phyloP scores from a whole-genome alignment of 2,797 vertebrate species.

The Triplophysa bombifrons region DNA sequence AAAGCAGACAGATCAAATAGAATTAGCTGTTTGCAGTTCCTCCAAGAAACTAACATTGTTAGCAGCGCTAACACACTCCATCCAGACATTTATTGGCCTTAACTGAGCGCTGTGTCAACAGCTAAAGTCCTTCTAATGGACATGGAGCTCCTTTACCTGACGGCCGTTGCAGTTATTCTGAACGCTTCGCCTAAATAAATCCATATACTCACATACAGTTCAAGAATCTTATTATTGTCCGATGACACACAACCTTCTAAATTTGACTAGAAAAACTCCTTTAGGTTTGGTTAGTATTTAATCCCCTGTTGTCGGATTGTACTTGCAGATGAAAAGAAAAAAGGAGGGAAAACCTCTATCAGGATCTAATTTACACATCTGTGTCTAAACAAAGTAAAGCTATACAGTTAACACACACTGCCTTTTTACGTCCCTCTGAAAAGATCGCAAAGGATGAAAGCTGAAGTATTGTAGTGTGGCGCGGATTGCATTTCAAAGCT shows the following conservation, averaged over 20 bases:
- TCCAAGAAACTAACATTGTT: conserved; percentile 60
- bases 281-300: neutral
- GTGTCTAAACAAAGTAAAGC: conserved; percentile 16
- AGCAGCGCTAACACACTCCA: conserved; percentile 61
- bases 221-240: neutral
- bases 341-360: conserved; percentile 6
- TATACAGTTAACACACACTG: conserved; percentile 37
- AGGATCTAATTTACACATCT: conserved; percentile 34
- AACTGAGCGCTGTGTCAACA: conserved; percentile 76
- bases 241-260: neutral
- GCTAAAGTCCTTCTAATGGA: conserved; percentile 46
- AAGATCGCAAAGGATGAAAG: conserved; percentile 28
- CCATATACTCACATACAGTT: neutral
- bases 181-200: neutral
- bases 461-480: conserved; percentile 37
- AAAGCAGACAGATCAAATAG: conserved; percentile 62
- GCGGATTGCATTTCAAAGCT: conserved; percentile 72
- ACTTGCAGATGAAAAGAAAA: conserved; percentile 2
- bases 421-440: conserved; percentile 29
- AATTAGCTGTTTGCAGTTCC: conserved; percentile 62
- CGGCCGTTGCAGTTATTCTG: neutral
- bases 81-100: conserved; percentile 67
- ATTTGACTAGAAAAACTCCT: neutral
- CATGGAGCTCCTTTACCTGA: conserved; percentile 39
- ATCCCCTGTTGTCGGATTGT: neutral